phyloP scores from a whole-genome alignment of 2,113 vertebrate species.

The Setophaga kirtlandii region DNA sequence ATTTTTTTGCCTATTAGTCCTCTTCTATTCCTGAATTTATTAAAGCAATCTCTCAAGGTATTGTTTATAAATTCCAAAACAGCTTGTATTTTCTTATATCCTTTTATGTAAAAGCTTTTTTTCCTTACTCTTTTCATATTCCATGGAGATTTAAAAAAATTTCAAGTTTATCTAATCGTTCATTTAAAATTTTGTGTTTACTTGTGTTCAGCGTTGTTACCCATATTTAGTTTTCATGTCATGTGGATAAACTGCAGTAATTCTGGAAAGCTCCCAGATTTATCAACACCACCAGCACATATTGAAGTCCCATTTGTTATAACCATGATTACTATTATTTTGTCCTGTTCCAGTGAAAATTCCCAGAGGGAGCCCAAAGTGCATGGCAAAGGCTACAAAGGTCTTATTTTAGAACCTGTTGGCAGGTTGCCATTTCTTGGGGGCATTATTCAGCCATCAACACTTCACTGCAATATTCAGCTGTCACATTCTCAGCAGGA shows the following conservation, averaged over 20 bases:
- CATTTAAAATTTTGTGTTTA: not conserved
- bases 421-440: accelerated
- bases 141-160: too few species aligned
- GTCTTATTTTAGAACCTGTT: not conserved
- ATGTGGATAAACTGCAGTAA: accelerated
- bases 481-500: not conserved
- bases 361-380: not conserved
- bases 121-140: not conserved
- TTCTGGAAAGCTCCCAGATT: not conserved
- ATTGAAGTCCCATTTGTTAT: not conserved
- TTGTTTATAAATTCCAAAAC: not conserved
- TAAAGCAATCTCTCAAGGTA: not conserved
- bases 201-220: not conserved
- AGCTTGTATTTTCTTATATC: not conserved
- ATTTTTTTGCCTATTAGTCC: not conserved
- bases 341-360: not conserved
- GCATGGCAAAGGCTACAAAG: not conserved
- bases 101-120: not conserved
- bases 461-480: not conserved
- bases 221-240: not conserved
- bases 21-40: not conserved
- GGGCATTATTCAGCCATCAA: not conserved
- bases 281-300: not conserved
- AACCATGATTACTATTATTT: not conserved
- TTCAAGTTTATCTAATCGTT: not conserved